Conservation (phyloP, 2,113 vertebrate genomes). For the Albula glossodonta region DNA sequence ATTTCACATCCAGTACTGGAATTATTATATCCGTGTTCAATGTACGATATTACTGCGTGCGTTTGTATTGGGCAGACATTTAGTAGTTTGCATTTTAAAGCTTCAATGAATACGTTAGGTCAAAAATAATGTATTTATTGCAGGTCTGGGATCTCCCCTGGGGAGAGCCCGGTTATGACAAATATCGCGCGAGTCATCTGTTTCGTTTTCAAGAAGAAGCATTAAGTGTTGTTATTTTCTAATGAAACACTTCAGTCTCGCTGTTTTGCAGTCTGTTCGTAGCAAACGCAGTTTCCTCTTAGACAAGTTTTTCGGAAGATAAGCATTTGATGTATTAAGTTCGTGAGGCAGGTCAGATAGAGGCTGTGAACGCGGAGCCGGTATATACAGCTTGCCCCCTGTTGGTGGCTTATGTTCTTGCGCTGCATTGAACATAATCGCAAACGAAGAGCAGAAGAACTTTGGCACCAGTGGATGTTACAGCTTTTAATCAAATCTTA, state of each 20-base stretch:
- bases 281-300: neutral
- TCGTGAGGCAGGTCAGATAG: neutral
- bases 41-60: neutral
- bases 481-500: no score
- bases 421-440: neutral
- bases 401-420: neutral
- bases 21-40: neutral
- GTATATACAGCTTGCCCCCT: neutral
- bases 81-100: neutral
- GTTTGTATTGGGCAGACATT: neutral
- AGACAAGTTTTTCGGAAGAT: neutral
- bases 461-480: no score
- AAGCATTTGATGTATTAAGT: neutral
- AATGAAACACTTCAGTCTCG: neutral
- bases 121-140: neutral
- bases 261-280: neutral
- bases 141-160: neutral
- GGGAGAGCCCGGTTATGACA: neutral
- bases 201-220: neutral
- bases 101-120: neutral
- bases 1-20: constrained; percentile 26
- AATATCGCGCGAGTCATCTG: neutral
- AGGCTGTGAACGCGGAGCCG: neutral
- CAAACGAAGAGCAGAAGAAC: no score
- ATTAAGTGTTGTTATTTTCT: neutral